A percentile compares a stretch with the other conserved stretches of the same genome.
Conservation (phyloP, 1,140 invertebrate species). For the Elysia chlorotica region DNA sequence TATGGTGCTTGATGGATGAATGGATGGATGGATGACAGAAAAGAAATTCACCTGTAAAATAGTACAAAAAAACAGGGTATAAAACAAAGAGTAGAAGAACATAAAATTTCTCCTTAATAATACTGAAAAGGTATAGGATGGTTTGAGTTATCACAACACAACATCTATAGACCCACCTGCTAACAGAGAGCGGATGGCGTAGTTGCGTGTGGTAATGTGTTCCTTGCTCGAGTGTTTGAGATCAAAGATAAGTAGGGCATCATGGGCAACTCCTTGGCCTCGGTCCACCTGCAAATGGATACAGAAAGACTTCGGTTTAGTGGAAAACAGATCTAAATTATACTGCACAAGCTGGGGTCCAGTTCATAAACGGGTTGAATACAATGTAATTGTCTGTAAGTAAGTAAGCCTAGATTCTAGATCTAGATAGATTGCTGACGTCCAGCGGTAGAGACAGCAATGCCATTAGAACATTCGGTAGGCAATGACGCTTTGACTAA, state of each 20-base stretch:
- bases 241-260: slow-evolving; percentile 38
- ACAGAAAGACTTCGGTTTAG: too few species aligned
- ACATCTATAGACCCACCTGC: slow-evolving; percentile 23
- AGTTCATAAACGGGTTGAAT: too few species aligned
- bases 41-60: neutral
- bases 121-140: neutral
- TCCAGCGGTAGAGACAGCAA: too few species aligned
- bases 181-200: slow-evolving; percentile 32
- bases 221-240: slow-evolving; percentile 41
- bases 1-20: neutral
- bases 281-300: slow-evolving; percentile 37
- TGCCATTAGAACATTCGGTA: too few species aligned
- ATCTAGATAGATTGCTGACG: too few species aligned
- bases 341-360: too few species aligned
- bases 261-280: slow-evolving; percentile 36
- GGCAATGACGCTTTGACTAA: too few species aligned
- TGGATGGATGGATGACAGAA: too few species aligned
- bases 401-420: too few species aligned
- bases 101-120: neutral
- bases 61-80: neutral
- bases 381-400: too few species aligned
- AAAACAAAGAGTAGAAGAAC: neutral
- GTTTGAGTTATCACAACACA: too few species aligned
- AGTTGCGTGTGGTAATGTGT: slow-evolving; percentile 37
- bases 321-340: too few species aligned